Conservation (phyloP, 1,140 invertebrate genomes). For the Cydia fagiglandana region DNA sequence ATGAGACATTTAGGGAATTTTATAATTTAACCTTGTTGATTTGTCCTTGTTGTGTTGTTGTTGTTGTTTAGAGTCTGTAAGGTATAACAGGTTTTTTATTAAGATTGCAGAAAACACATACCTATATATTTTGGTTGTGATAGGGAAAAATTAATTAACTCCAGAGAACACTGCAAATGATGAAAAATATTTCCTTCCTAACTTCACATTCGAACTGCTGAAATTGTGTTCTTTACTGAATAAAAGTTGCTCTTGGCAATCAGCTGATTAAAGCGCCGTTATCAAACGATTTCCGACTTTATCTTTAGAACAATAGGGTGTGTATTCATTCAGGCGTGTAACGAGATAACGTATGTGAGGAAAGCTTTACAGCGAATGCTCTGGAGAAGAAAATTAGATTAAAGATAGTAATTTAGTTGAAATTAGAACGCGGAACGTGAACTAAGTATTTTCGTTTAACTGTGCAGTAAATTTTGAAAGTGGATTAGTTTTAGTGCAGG, state of each 20-base stretch:
- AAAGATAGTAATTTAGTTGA: constrained; percentile 30
- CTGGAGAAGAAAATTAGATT: constrained; percentile 28
- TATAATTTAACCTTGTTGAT: too few relatives aligned
- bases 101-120: too few relatives aligned
- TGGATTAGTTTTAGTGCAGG: constrained; percentile 13
- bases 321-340: constrained; percentile 31
- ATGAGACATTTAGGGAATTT: too few relatives aligned
- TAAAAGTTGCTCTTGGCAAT: constrained; percentile 50
- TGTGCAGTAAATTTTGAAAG: background rate
- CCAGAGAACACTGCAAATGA: too few relatives aligned
- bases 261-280: constrained; percentile 48
- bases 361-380: constrained; percentile 21
- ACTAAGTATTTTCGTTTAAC: constrained; percentile 24
- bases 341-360: constrained; percentile 30
- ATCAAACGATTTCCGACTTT: constrained; percentile 36
- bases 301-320: constrained; percentile 31
- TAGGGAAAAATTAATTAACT: too few relatives aligned
- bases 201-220: constrained; percentile 36
- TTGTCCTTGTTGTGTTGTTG: too few relatives aligned
- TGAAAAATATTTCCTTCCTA: background rate
- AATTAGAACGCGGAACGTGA: constrained; percentile 17
- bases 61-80: too few relatives aligned
- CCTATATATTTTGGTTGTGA: too few relatives aligned
- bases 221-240: constrained; percentile 46
- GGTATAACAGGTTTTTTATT: too few relatives aligned